Evolutionary conservation across 1,140 invertebrate genomes (phyloP).

Genomic region (Muscidifurax raptorellus): DNA sequence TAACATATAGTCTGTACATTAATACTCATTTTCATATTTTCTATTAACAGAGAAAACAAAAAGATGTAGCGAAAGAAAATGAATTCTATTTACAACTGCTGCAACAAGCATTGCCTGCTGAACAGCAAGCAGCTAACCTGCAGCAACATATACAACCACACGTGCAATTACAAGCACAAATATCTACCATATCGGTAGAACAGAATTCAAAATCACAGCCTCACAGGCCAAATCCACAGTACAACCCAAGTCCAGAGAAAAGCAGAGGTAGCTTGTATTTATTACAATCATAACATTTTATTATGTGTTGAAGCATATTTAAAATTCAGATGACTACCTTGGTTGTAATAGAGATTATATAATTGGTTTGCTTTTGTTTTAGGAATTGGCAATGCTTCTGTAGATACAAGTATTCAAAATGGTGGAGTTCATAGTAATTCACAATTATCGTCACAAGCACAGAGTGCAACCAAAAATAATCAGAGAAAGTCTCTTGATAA

Average conservation of each 20-base stretch:
- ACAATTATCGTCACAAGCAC: conserved; percentile 64
- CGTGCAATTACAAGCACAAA: conserved; percentile 67
- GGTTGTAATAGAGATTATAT: conserved; percentile 1
- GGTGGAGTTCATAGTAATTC: conserved; percentile 70
- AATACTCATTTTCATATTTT: conserved; percentile 35
- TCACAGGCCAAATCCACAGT: conserved; percentile 71
- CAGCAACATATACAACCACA: conserved; percentile 72
- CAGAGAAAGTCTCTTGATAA: conserved; percentile 77
- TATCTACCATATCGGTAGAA: conserved; percentile 63
- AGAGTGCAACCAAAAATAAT: conserved; percentile 73
- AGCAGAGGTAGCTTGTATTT: conserved; percentile 76
- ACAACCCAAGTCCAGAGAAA: conserved; percentile 76
- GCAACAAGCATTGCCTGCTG: conserved; percentile 91
- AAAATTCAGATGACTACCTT: background rate
- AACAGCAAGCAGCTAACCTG: conserved; percentile 79
- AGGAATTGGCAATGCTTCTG: conserved; percentile 46
- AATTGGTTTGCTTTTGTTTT: conserved; percentile 27
- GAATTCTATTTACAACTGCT: conserved; percentile 96
- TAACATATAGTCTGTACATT: background rate
- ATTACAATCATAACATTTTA: conserved; percentile 56
- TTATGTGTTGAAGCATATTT: background rate
- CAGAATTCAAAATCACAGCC: conserved; percentile 72
- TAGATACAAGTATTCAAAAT: conserved; percentile 72
- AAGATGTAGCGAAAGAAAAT: conserved; percentile 95
- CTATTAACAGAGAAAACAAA: conserved; percentile 86